A percentile compares a stretch with the other conserved stretches of the same genome.
These are phyloP conservation scores for Clitarchus hookeri DNA, from an alignment of 2,888 invertebrate species.

Conservation along the genomic window DNA sequence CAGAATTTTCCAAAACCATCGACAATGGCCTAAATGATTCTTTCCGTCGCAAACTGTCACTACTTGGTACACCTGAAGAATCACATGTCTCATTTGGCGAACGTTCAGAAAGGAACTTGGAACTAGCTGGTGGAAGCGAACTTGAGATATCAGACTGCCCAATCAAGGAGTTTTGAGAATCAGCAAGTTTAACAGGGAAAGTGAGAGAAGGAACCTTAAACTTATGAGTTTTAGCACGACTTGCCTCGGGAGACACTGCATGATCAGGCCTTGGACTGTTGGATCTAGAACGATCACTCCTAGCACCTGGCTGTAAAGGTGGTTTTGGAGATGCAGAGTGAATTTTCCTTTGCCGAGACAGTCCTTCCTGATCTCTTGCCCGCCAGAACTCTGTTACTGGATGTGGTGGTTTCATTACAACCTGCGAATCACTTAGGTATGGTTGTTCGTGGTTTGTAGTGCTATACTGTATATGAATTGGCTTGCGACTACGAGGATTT, in stretches of 20 bases:
- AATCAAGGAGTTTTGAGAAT: slow-evolving; percentile 40
- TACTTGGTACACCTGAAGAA: slow-evolving; percentile 19
- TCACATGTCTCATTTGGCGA: slow-evolving; percentile 27
- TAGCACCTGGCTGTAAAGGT: neutral
- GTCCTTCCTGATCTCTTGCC: slow-evolving; percentile 44
- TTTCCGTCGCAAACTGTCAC: slow-evolving; percentile 35
- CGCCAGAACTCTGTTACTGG: slow-evolving; percentile 47
- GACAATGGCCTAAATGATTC: slow-evolving; percentile 46
- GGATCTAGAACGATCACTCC: slow-evolving; percentile 39
- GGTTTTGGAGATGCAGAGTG: slow-evolving; percentile 25
- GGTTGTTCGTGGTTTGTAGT: slow-evolving; percentile 49
- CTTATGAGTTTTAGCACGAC: slow-evolving; percentile 31
- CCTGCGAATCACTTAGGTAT: slow-evolving; percentile 60
- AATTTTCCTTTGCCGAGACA: neutral
- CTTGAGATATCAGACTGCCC: slow-evolving; percentile 39
- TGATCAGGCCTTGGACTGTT: slow-evolving; percentile 34
- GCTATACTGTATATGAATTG: slow-evolving; percentile 63
- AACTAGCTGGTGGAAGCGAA: slow-evolving; percentile 29
- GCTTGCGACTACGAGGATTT: slow-evolving; percentile 72
- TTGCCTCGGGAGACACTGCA: slow-evolving; percentile 18
- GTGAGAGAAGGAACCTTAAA: slow-evolving; percentile 32
- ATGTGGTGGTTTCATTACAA: slow-evolving; percentile 45
- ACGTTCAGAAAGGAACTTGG: slow-evolving; percentile 27
- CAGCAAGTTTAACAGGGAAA: slow-evolving; percentile 32
- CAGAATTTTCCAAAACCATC: slow-evolving; percentile 48